Evolutionary conservation across 1,140 invertebrate genomes (phyloP).

Genomic region (Hylyphantes graminicola): DNA sequence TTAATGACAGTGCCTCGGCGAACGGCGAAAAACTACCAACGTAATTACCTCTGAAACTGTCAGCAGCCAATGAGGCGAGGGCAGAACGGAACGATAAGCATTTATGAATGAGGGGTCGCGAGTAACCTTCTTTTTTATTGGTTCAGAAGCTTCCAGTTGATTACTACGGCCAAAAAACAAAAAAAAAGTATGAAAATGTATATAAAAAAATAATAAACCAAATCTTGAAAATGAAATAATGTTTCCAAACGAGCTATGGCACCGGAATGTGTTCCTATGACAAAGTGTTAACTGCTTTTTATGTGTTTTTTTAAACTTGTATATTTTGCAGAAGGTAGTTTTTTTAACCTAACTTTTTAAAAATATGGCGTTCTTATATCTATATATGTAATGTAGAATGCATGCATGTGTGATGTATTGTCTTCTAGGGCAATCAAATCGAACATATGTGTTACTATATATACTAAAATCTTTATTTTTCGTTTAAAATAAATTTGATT

Average conservation of each 20-base stretch:
- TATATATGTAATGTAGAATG: too few relatives aligned
- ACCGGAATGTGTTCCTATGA: neutral
- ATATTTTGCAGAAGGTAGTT: too few relatives aligned
- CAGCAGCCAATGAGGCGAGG: constrained; percentile 39
- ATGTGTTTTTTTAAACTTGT: too few relatives aligned
- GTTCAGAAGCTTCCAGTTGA: neutral
- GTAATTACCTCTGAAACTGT: constrained; percentile 42
- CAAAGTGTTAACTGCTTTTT: too few relatives aligned
- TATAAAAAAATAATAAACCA: neutral
- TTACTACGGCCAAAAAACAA: constrained; percentile 2
- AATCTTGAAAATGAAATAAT: constrained; percentile 37
- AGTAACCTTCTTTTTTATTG: constrained; percentile 6
- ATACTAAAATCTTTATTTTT: too few relatives aligned
- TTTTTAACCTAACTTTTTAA: too few relatives aligned
- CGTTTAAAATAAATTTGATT: too few relatives aligned
- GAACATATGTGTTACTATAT: too few relatives aligned
- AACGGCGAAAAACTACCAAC: neutral
- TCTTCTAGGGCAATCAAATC: too few relatives aligned
- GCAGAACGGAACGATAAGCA: constrained; percentile 27
- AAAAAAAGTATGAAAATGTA: neutral
- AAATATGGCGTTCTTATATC: too few relatives aligned
- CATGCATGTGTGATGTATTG: too few relatives aligned
- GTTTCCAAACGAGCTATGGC: constrained; percentile 26
- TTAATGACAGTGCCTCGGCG: constrained; percentile 9
- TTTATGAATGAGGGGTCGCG: constrained; percentile 31